Evolutionary conservation across 1,140 invertebrate genomes (phyloP), one percentile per base, ranked within the genome.

Genomic region (Drosophila oshimai): DNA sequence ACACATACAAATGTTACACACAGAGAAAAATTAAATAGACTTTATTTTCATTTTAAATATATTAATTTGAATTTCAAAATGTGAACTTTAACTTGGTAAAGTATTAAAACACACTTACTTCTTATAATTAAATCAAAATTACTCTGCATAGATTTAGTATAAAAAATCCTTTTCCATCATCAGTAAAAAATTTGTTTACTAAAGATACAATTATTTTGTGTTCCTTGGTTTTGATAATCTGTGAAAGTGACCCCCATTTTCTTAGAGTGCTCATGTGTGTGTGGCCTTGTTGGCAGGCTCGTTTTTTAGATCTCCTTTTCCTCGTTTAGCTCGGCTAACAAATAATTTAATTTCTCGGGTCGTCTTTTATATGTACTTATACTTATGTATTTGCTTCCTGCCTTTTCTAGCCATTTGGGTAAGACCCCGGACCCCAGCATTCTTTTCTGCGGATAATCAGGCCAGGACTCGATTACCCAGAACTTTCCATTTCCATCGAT

Each of bases 301-400:
- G 67, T 75, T 79, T 86, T 78, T 62, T 76, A 68, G 51, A 62
- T 75, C 60, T 69, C 49, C 36, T 20, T 34, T 28, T 36, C 42
- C 41, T 15, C 28, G 45, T 44, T 69, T 51, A 37, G 53, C 68
- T 65, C 28, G 64, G 37, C 80, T 71, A 67, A 79, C 79, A 83
- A 83, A 83, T 83, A 86, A 83, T 83, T 83, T 83, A 79, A 83
- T 83, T 83, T 86, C 79, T 86, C 71, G 74, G 73, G 44, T 61
- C 78, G 57, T 53, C 62, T 62, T 74, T 57, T 44, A 33, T 50
- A n/a, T n/a, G n/a, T n/a, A 44, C 37, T 45, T 50, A 60, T 46
- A 39, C 22, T 22, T n/a, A n/a, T n/a, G n/a, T n/a, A n/a, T n/a
- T 18, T 31, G 12, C 18, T 22, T 28, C 6, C 4, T 29, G 2